A percentile compares a stretch with the other conserved stretches of the same genome.
These are phyloP conservation scores for Proteles cristata DNA, from an alignment of 2,113 vertebrate genomes.

Conservation along the genomic window DNA sequence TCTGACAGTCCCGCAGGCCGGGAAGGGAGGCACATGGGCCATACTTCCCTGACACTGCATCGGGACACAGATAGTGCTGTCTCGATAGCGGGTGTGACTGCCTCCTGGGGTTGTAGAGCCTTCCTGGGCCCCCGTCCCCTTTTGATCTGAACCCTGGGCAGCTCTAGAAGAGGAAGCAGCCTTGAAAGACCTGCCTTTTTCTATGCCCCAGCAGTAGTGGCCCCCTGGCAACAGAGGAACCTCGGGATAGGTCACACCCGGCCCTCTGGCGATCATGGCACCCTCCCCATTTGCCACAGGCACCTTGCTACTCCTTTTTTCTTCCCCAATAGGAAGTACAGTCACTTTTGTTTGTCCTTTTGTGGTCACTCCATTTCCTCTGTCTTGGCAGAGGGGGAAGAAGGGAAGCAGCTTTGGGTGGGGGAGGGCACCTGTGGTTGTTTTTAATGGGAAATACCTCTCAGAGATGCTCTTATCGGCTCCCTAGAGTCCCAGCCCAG, in stretches of 20 bases:
- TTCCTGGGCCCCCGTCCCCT: neutral
- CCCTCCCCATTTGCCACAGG: neutral
- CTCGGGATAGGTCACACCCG: neutral
- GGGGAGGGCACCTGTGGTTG: slow-evolving; percentile 44
- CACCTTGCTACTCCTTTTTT: neutral
- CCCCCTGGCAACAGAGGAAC: neutral
- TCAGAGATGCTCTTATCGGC: slow-evolving; percentile 28
- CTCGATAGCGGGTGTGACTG: neutral
- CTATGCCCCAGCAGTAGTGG: neutral
- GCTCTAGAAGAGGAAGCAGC: neutral
- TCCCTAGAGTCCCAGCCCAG: slow-evolving; percentile 49
- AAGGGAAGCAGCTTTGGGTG: slow-evolving; percentile 34
- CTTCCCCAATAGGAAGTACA: neutral
- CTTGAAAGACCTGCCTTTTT: neutral
- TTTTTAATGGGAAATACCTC: slow-evolving; percentile 61
- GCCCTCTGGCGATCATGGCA: neutral
- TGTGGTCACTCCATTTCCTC: slow-evolving; percentile 49
- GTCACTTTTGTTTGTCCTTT: neutral
- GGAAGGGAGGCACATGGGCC: slow-evolving; percentile 50
- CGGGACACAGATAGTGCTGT: neutral
- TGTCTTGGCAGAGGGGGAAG: slow-evolving; percentile 12
- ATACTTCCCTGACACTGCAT: neutral
- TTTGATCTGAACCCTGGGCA: neutral
- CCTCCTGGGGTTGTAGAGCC: neutral
- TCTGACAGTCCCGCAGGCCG: slow-evolving; percentile 61